Evolutionary conservation across 2,113 vertebrate genomes (phyloP).

Genomic region (Neolamprologus fasciatus): DNA sequence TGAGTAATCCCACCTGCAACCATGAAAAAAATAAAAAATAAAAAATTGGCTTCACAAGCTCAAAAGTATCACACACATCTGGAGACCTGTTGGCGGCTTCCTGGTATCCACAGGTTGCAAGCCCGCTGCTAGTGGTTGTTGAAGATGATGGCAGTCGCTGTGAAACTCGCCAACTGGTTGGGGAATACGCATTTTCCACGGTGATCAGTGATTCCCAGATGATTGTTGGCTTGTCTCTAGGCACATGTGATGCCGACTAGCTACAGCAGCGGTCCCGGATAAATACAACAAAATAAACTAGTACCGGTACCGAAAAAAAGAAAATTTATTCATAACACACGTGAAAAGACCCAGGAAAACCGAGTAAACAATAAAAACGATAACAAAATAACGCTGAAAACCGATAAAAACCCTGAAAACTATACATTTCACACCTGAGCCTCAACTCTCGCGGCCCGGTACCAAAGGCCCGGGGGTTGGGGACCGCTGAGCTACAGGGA

Average conservation of each 20-base stretch:
- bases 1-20: neutral
- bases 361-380: too few relatives aligned
- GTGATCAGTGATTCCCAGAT: neutral
- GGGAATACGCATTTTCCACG: fast-evolving
- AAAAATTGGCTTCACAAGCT: neutral
- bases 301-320: too few relatives aligned
- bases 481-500: too few relatives aligned
- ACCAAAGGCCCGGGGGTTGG: too few relatives aligned
- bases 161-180: neutral
- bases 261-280: neutral
- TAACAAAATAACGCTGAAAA: too few relatives aligned
- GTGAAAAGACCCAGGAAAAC: too few relatives aligned
- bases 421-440: too few relatives aligned
- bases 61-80: neutral
- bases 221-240: neutral
- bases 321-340: too few relatives aligned
- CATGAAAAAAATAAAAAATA: neutral
- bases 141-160: neutral
- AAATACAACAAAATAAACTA: too few relatives aligned
- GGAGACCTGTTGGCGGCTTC: fast-evolving
- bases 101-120: neutral
- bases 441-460: too few relatives aligned
- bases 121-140: neutral
- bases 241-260: fast-evolving
- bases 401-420: too few relatives aligned